Evolutionary conservation across 2,888 invertebrate genomes (phyloP).

Genomic region (Mimachlamys varia): DNA sequence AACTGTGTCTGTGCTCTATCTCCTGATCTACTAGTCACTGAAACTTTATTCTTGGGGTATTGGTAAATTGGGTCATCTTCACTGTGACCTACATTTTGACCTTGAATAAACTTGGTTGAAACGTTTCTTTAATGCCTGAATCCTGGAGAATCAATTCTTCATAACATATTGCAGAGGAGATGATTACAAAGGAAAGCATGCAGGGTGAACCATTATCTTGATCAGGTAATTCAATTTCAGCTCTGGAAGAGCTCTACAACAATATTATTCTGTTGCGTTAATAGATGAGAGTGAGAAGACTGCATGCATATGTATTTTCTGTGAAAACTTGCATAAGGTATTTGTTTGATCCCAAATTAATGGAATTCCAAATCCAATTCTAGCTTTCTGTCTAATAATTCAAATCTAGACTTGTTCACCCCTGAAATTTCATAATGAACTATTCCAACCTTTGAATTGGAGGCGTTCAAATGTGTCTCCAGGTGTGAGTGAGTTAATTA

Average conservation of each 20-base stretch:
- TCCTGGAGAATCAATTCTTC: neutral
- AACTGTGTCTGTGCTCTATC: no score
- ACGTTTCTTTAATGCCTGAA: neutral
- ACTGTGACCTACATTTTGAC: no score
- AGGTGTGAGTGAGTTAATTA: no score
- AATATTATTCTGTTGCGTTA: neutral
- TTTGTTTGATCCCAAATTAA: neutral
- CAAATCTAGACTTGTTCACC: no score
- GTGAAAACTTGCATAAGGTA: neutral
- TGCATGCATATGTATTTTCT: neutral
- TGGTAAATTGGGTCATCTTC: no score
- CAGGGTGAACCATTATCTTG: neutral
- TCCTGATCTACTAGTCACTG: no score
- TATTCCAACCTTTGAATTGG: no score
- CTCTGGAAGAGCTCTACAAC: neutral
- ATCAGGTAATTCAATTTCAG: neutral
- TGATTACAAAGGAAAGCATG: neutral
- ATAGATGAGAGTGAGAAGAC: neutral
- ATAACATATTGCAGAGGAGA: neutral
- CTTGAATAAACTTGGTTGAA: no score
- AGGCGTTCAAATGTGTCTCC: no score
- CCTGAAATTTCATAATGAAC: no score
- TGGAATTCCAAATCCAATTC: neutral
- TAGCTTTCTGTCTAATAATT: no score
- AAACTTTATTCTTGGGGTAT: no score